Percentiles rank a stretch among this genome's conserved stretches.
phyloP scores from a whole-genome alignment of 2,113 vertebrate genomes.

The Triplophysa dalaica region DNA sequence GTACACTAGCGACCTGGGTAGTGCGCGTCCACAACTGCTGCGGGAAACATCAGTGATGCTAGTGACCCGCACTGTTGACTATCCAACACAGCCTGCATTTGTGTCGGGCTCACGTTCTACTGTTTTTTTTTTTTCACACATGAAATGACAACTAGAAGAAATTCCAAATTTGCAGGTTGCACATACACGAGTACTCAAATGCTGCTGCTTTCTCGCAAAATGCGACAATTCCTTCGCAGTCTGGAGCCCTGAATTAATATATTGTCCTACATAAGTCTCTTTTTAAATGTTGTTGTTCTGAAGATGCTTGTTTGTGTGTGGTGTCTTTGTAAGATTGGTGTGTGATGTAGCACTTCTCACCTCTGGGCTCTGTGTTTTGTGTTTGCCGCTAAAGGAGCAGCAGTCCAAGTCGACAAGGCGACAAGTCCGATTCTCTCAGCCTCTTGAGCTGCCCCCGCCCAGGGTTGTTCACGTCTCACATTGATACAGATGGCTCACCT shows the following conservation, averaged over 20 bases:
- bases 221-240: too few species aligned
- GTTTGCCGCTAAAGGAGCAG: slow-evolving; percentile 74
- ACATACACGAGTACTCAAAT: too few species aligned
- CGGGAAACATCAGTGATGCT: too few species aligned
- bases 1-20: too few species aligned
- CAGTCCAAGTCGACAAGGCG: slow-evolving; percentile 75
- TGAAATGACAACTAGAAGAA: too few species aligned
- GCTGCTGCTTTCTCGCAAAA: too few species aligned
- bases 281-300: slow-evolving; percentile 52
- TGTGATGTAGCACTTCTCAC: slow-evolving; percentile 2
- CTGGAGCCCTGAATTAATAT: neutral
- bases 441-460: slow-evolving; percentile 76
- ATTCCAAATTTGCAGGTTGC: too few species aligned
- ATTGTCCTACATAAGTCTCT: neutral
- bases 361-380: slow-evolving; percentile 63
- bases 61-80: too few species aligned
- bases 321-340: neutral
- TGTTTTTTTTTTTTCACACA: too few species aligned
- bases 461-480: slow-evolving; percentile 74
- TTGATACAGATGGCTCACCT: slow-evolving; percentile 75
- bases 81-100: too few species aligned
- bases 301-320: slow-evolving; percentile 9
- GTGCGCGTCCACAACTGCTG: too few species aligned
- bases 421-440: slow-evolving; percentile 80
- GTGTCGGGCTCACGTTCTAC: too few species aligned